These are phyloP conservation scores for Alethe diademata DNA, from an alignment of 2,113 vertebrate species.

Conservation along the genomic window DNA sequence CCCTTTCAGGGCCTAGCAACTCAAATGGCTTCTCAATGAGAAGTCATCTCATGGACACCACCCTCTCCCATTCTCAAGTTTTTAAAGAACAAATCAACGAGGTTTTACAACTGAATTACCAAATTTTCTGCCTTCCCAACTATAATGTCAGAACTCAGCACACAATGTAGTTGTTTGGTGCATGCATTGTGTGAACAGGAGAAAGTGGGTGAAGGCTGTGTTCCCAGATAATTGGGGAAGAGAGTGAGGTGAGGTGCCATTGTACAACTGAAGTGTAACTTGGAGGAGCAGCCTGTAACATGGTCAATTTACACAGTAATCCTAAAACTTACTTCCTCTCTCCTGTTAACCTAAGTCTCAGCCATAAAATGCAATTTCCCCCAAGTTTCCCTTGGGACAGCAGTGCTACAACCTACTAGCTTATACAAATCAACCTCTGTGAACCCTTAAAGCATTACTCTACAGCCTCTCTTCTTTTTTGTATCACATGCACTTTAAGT, in stretches of 20 bases:
- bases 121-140: background rate
- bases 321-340: background rate
- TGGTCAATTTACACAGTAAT: background rate
- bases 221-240: background rate
- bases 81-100: background rate
- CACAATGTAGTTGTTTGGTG: background rate
- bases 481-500: slow-evolving; percentile 57
- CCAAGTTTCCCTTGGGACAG: background rate
- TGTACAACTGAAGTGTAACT: background rate
- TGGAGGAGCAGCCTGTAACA: background rate
- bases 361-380: slow-evolving; percentile 13
- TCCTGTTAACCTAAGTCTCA: background rate
- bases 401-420: background rate
- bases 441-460: slow-evolving; percentile 32
- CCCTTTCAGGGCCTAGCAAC: background rate
- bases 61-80: background rate
- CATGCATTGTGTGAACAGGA: background rate
- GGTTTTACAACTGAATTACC: background rate
- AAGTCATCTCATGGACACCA: background rate
- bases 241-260: background rate
- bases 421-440: slow-evolving; percentile 34
- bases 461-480: slow-evolving; percentile 13
- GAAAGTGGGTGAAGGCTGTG: background rate
- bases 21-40: background rate
- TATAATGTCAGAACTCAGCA: background rate